phyloP scores from a whole-genome alignment of 2,797 vertebrate genomes.

The Poeciliopsis infans region DNA sequence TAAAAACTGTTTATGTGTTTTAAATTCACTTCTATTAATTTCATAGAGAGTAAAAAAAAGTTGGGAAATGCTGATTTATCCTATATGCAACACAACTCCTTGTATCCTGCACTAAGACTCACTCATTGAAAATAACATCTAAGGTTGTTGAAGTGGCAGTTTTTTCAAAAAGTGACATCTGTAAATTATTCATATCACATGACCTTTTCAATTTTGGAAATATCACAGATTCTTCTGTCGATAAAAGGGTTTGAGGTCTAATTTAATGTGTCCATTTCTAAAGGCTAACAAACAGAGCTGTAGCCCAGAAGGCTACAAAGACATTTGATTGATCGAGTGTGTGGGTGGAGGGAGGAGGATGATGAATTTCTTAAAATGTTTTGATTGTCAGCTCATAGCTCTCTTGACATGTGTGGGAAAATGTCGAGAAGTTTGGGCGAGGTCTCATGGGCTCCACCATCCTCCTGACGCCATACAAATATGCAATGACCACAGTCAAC shows the following conservation, averaged over 20 bases:
- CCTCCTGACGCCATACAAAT: not conserved
- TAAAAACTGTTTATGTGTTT: too few species aligned
- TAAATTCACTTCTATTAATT: not conserved
- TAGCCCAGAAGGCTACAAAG: constrained; percentile 16
- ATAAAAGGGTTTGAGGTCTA: not conserved
- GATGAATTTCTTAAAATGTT: constrained; percentile 60
- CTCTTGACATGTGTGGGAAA: constrained; percentile 73
- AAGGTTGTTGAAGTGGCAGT: constrained; percentile 46
- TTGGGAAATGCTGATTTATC: not conserved
- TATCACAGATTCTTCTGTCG: constrained; percentile 3
- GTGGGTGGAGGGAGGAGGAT: constrained; percentile 56
- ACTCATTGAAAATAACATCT: not conserved
- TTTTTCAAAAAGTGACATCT: constrained; percentile 42
- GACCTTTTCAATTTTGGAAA: constrained; percentile 6
- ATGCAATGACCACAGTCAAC: constrained; percentile 11
- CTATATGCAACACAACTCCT: not conserved
- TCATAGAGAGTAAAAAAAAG: too few species aligned
- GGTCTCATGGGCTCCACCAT: constrained; percentile 44
- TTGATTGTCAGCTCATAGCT: constrained; percentile 45
- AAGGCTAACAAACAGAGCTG: not conserved
- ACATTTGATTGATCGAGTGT: constrained; percentile 54
- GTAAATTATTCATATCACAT: constrained; percentile 26
- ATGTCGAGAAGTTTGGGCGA: constrained; percentile 57
- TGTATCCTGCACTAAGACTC: not conserved
- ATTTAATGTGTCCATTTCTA: constrained; percentile 11